phyloP scores from a whole-genome alignment of 2,888 invertebrate genomes.

The Oxycera nigricornis region DNA sequence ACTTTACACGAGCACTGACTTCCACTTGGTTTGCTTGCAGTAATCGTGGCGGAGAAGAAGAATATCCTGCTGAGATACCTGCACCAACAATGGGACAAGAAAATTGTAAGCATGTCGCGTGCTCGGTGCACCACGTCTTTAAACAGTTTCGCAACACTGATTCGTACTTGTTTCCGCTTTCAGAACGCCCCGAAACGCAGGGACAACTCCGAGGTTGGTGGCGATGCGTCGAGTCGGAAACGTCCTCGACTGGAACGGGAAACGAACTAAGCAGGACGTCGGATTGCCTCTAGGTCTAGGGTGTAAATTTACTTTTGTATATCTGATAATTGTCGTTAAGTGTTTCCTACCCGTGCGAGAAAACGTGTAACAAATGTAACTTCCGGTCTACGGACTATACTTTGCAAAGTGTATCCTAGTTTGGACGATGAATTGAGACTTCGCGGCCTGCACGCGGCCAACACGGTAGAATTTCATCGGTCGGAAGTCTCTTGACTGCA shows the following conservation, averaged over 20 bases:
- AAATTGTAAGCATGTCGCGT: constrained; percentile 63
- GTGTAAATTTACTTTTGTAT: constrained; percentile 35
- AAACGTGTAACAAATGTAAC: constrained; percentile 5
- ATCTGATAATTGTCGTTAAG: constrained; percentile 22
- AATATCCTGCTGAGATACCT: constrained; percentile 92
- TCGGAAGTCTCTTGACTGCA: too few species aligned
- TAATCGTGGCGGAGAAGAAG: constrained; percentile 95
- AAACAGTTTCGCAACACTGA: neutral
- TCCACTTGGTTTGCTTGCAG: constrained; percentile 68
- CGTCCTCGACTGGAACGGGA: constrained; percentile 41
- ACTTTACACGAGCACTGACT: neutral
- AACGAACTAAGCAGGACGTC: constrained; percentile 19
- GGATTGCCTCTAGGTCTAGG: constrained; percentile 23
- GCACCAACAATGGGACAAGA: constrained; percentile 96
- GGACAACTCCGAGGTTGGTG: constrained; percentile 28
- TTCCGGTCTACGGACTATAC: constrained; percentile 9
- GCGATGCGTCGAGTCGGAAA: constrained; percentile 33
- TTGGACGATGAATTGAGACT: too few species aligned
- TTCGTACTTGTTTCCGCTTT: neutral
- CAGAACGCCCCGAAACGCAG: constrained; percentile 40
- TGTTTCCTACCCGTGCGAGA: neutral
- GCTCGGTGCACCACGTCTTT: neutral
- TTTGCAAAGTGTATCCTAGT: too few species aligned
- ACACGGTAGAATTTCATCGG: too few species aligned
- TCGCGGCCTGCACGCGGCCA: too few species aligned